Evolutionary conservation across 2,797 vertebrate species (phyloP).

Genomic region (Platyrinchus mystaceus): DNA sequence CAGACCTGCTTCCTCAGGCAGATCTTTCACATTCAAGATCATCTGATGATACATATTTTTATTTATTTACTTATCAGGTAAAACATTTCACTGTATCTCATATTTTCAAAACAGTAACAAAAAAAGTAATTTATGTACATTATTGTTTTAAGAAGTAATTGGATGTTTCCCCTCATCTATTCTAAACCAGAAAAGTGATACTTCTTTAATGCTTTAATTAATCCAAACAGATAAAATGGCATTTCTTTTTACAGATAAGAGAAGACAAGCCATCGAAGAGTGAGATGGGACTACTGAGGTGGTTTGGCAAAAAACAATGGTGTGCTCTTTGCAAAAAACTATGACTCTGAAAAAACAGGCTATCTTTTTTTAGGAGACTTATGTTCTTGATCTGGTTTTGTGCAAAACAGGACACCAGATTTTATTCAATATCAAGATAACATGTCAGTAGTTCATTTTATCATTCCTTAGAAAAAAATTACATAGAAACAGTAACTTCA

Average conservation of each 20-base stretch:
- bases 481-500: not conserved
- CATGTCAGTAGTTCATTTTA: not conserved
- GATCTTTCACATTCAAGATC: not conserved
- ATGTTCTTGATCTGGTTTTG: not conserved
- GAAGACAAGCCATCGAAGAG: not conserved
- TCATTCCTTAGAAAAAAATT: not conserved
- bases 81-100: not conserved
- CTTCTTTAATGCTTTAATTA: not conserved
- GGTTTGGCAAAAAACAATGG: not conserved
- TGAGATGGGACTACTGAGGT: not conserved
- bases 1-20: not conserved
- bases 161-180: not conserved
- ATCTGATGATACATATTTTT: not conserved
- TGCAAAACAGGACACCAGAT: not conserved
- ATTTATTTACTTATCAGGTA: not conserved
- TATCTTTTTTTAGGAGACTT: not conserved
- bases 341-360: not conserved
- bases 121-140: not conserved
- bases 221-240: not conserved
- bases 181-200: not conserved
- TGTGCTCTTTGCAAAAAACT: not conserved
- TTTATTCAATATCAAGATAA: not conserved
- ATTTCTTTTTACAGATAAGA: not conserved
- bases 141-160: not conserved
- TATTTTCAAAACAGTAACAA: not conserved